Base-by-base conservation (phyloP, 2,888 invertebrate genomes). In the Tenthredo scrophulariae region DNA sequence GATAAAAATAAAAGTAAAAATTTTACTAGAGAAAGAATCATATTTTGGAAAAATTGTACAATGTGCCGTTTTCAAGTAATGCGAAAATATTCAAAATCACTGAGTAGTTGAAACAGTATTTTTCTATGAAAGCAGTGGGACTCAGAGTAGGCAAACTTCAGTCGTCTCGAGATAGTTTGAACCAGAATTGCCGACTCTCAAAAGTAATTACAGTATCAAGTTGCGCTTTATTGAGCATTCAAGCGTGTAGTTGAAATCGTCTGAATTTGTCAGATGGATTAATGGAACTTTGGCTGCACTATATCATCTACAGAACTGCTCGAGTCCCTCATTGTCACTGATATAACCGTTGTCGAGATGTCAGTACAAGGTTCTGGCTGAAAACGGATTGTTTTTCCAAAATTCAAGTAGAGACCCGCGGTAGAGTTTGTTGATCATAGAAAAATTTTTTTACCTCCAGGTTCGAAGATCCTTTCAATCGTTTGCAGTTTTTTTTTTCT, bases 101-200 rank as follows among this genome's bases (percentile, higher is more conserved):
- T 26, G 1, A 5, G 7, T 26, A 26, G 15, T 33, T 18, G 29
- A 33, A 26, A 7, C 29, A 33, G 15, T 29, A 67, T 67, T 67
- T 67, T 33, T 18, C 18, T 18, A 15, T 33, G 67, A 29, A 18
- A 33, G 26, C 67, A 67, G 67, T 67, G 15, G 7, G 10, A 62
- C 62, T 62, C 62, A 22, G 62, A 3, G 3, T 13, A 10, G 22
- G 62, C 29, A 40, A 13, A 26, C n/a, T 43, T 6, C 22, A 40
- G 22, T 46, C 22, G 43, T 77, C 37, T 26, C 54, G 33, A 54
- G 29, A 33, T 29, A 29, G 50, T 7, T 29, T 54, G 18, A 18
- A 29, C 15, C 54, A 13, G 50, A 54, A 50, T 37, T 58, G 22
- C n/a, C 22, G 79, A 33, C n/a, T 22, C 90, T 88, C 89, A 89